These are phyloP conservation scores for Thera britannica DNA, from an alignment of 2,888 invertebrate genomes.

Conservation along the genomic window DNA sequence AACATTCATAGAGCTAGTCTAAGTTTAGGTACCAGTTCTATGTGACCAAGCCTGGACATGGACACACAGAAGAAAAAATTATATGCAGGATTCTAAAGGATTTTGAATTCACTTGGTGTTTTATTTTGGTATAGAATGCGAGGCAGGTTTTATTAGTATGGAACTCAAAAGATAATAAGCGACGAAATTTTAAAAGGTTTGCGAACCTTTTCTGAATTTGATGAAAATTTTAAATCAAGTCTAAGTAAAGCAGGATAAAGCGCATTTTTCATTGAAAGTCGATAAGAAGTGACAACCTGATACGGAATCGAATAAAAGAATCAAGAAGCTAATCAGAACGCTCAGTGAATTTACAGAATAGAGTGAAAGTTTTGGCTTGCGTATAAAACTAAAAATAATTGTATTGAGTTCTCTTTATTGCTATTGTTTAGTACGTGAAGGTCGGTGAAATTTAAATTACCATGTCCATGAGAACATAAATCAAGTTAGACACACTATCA, in stretches of 20 bases:
- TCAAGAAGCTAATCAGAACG: constrained; percentile 64
- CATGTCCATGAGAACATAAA: neutral
- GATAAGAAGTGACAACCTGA: constrained; percentile 11
- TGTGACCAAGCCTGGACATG: too few relatives aligned
- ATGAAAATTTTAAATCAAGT: neutral
- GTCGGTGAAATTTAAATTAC: constrained; percentile 46
- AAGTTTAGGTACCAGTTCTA: too few relatives aligned
- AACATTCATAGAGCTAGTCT: too few relatives aligned
- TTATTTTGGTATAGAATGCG: too few relatives aligned
- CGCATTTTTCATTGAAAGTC: neutral
- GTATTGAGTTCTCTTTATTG: constrained; percentile 42
- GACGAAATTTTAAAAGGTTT: too few relatives aligned
- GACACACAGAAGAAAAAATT: too few relatives aligned
- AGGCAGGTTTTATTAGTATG: too few relatives aligned
- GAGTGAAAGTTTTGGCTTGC: constrained; percentile 62
- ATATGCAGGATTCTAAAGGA: too few relatives aligned
- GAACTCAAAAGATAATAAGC: too few relatives aligned
- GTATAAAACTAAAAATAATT: constrained; percentile 54
- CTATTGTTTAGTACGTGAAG: constrained; percentile 56
- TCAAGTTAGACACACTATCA: neutral
- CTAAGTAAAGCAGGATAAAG: neutral
- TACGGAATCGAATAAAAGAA: constrained; percentile 46
- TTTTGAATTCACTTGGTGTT: too few relatives aligned
- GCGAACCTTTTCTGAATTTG: too few relatives aligned
- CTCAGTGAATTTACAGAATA: constrained; percentile 63